phyloP scores from a whole-genome alignment of 2,113 vertebrate genomes.

The Indicator indicator region DNA sequence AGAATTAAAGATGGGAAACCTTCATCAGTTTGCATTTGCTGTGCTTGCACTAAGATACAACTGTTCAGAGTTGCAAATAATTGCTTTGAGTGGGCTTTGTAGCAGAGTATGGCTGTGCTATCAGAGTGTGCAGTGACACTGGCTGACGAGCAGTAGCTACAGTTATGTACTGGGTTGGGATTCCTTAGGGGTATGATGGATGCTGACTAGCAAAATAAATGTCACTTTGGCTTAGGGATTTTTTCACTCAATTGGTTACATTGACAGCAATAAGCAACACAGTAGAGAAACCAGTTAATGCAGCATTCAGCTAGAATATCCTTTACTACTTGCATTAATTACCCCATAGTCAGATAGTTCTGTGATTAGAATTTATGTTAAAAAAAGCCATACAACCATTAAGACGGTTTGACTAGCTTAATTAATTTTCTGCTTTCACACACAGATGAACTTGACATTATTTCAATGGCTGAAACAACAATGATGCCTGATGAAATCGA shows the following conservation, averaged over 20 bases:
- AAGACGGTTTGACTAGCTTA: background rate
- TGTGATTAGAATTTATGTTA: constrained; percentile 3
- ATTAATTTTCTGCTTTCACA: constrained; percentile 25
- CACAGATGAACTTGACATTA: constrained; percentile 88
- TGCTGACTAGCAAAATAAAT: background rate
- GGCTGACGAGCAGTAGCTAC: background rate
- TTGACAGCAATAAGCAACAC: background rate
- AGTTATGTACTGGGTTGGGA: background rate
- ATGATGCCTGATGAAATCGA: constrained; percentile 97
- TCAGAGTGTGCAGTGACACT: background rate
- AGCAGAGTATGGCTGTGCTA: background rate
- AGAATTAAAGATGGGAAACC: background rate
- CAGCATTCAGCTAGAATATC: background rate
- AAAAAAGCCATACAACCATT: background rate
- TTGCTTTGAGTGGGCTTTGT: background rate
- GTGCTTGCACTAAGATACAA: background rate
- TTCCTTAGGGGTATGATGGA: background rate
- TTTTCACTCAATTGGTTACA: background rate
- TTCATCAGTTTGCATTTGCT: background rate
- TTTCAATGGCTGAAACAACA: constrained; percentile 96
- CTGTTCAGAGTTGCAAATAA: background rate
- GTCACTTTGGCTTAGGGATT: background rate
- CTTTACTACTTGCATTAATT: constrained; percentile 30
- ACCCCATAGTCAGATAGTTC: background rate
- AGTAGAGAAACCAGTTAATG: background rate